These are phyloP conservation scores for Mastacembelus armatus DNA, from an alignment of 2,797 vertebrate genomes.

Conservation along the genomic window DNA sequence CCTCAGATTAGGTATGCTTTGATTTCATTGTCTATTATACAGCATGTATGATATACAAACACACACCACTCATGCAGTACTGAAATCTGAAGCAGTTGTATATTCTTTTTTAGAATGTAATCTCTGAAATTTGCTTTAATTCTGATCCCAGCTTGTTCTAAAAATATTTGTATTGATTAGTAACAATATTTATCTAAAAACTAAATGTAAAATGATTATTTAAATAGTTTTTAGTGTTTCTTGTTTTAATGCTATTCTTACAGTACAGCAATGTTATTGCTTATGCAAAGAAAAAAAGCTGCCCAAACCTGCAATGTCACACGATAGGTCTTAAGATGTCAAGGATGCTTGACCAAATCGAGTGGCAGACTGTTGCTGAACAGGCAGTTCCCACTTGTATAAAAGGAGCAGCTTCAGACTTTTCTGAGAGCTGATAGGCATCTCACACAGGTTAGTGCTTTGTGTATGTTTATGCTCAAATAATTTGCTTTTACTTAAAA, in stretches of 20 bases:
- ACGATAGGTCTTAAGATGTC: constrained; percentile 58
- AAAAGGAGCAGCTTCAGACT: constrained; percentile 63
- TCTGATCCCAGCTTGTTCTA: background rate
- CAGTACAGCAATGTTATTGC: constrained; percentile 12
- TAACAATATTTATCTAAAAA: too few relatives aligned
- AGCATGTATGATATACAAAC: background rate
- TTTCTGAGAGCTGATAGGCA: constrained; percentile 59
- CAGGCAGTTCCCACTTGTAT: constrained; percentile 58
- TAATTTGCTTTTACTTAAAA: constrained; percentile 13
- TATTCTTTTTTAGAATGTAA: background rate
- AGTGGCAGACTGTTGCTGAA: constrained; percentile 64
- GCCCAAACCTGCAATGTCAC: constrained; percentile 28
- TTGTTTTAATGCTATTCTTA: background rate
- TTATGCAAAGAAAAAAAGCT: constrained; percentile 32
- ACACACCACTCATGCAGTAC: background rate
- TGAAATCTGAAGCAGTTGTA: background rate
- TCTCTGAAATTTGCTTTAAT: background rate
- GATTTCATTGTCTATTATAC: background rate
- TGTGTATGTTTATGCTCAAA: constrained; percentile 19
- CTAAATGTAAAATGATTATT: too few relatives aligned
- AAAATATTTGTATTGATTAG: too few relatives aligned
- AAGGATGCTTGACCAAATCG: constrained; percentile 78
- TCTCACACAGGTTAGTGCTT: constrained; percentile 67
- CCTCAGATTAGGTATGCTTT: background rate
- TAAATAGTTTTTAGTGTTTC: background rate